These are phyloP conservation scores for Monopterus albus DNA, from an alignment of 2,113 vertebrate genomes.

Conservation along the genomic window DNA sequence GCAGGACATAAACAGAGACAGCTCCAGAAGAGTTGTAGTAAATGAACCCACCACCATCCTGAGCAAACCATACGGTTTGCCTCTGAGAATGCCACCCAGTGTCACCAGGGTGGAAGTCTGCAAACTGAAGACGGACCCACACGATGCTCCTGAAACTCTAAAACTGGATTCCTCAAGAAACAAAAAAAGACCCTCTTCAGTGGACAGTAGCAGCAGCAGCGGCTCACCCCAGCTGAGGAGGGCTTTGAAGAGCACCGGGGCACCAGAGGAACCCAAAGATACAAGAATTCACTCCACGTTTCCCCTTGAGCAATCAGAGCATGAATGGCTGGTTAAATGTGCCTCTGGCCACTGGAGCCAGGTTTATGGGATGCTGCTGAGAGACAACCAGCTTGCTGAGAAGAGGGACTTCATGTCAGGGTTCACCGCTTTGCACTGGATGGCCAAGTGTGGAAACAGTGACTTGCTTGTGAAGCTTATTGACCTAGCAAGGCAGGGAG, in stretches of 20 bases:
- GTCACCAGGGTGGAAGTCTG: conserved; percentile 9
- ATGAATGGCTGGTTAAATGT: conserved; percentile 88
- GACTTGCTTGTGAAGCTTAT: conserved; percentile 87
- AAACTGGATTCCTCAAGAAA: neutral
- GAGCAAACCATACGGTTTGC: conserved; percentile 86
- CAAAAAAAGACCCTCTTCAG: conserved; percentile 40
- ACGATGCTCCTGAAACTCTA: conserved; percentile 18
- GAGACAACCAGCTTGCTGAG: conserved; percentile 83
- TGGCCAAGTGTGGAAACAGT: conserved; percentile 88
- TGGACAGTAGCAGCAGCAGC: conserved; percentile 19
- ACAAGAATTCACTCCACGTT: conserved; percentile 50
- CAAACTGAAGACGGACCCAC: conserved; percentile 27
- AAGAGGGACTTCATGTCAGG: conserved; percentile 92
- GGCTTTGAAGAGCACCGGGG: conserved; percentile 66
- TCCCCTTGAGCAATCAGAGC: conserved; percentile 86
- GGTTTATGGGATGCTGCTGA: conserved; percentile 89
- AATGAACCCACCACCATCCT: neutral
- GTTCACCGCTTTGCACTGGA: conserved; percentile 96
- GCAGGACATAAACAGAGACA: neutral
- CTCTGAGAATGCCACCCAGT: conserved; percentile 79
- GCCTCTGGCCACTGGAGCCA: conserved; percentile 88
- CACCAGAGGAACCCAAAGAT: conserved; percentile 73
- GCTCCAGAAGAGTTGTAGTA: too few relatives aligned
- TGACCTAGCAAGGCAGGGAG: conserved; percentile 74
- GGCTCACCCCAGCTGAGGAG: conserved; percentile 73